These are phyloP conservation scores for Drosophila asahinai DNA, from an alignment of 1,140 invertebrate species.

Conservation along the genomic window DNA sequence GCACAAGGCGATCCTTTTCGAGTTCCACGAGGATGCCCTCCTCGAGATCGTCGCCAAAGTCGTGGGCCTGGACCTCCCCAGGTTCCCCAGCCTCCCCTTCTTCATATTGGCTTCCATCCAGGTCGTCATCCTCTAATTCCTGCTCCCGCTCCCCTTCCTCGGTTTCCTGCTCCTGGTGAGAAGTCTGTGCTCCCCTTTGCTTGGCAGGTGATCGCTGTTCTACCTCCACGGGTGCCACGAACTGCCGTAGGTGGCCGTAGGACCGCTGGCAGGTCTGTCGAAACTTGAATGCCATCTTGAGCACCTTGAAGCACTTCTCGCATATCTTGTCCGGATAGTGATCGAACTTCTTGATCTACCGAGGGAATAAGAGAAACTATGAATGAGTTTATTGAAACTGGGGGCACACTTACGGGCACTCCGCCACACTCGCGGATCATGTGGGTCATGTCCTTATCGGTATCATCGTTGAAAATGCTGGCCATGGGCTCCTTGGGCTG, in stretches of 20 bases:
- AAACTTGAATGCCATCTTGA: conserved; percentile 73
- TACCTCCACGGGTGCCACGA: conserved; percentile 77
- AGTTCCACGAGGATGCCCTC: conserved; percentile 55
- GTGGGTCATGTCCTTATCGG: conserved; percentile 77
- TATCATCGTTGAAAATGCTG: conserved; percentile 77
- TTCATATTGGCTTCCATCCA: conserved; percentile 25
- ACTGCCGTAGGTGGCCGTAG: conserved; percentile 76
- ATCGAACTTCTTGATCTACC: conserved; percentile 78
- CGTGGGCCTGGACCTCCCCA: conserved; percentile 13
- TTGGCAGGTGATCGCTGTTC: conserved; percentile 36
- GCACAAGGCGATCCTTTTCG: conserved; percentile 52
- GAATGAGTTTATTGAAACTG: neutral
- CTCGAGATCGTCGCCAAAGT: conserved; percentile 40
- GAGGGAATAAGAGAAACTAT: neutral
- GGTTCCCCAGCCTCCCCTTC: conserved; percentile 22
- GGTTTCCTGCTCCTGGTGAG: conserved; percentile 9
- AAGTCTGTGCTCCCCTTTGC: neutral
- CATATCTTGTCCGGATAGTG: conserved; percentile 83
- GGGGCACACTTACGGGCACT: conserved; percentile 68
- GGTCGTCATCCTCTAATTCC: conserved; percentile 41
- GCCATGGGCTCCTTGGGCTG: conserved; percentile 79
- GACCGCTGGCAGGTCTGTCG: conserved; percentile 73
- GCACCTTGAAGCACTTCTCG: conserved; percentile 65
- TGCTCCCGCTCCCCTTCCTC: conserved; percentile 27
- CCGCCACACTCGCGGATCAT: conserved; percentile 82